Evolutionary conservation across 2,113 vertebrate species (phyloP), one percentile per base, ranked within the genome.

Genomic region (Oryzias curvinotus): DNA sequence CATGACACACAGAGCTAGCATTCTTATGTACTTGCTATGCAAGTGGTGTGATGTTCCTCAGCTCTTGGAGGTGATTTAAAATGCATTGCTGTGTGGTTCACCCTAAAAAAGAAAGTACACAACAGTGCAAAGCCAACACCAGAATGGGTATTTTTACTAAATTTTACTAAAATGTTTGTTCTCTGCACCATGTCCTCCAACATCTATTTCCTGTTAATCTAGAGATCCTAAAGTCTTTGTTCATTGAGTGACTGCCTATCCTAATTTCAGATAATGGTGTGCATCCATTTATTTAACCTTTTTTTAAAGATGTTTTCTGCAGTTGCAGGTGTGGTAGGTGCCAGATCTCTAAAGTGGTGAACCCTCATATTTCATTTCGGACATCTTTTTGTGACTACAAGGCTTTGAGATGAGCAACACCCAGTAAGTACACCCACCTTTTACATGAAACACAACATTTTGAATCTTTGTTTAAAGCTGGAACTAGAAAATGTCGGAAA

Each of bases 381-480:
- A 77, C 64, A 17, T 82, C 71, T 52, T 52, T 75, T 86, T 75
- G 58, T 62, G 71, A 57, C 74, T 78, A 73, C 69, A 62, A 80
- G 73, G 77, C 75, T 60, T 78, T 85, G 70, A 80, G 86, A 93
- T 93, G 92, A 92, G 90, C 85, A 86, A 92, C 52, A 82, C 81
- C 45, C 89, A 88, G 92, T 93, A 77, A 93, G 92, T 92, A 83
- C 21, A 26, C 58, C 65, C 55, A n/a, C 54, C 68, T 50, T 36
- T 59, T 26, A 42, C 42, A 46, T 63, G 70, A 48, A 69, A 59
- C 65, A 58, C 77, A 55, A 75, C 72, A 78, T 72, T 68, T 65
- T 53, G 54, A 81, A 78, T 75, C 62, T 78, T 55, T 81, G 69
- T 17, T 18, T 25, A 51, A 42, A 68, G 8, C 52, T 64, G 23